These are phyloP conservation scores for Diorhabda sublineata DNA, from an alignment of 1,140 invertebrate species.

Conservation along the genomic window DNA sequence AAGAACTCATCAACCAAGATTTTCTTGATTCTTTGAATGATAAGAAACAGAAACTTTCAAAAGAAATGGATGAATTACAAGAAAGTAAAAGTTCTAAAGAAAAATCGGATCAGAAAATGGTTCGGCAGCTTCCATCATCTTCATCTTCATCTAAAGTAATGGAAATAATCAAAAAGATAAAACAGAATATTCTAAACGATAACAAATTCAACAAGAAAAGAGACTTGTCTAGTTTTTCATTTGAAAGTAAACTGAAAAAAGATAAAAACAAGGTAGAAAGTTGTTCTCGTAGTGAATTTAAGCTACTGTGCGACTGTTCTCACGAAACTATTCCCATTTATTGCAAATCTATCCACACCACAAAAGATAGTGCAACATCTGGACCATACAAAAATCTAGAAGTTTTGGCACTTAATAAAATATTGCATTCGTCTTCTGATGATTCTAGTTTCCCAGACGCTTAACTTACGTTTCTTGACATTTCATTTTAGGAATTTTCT, in stretches of 20 bases:
- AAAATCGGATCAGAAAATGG: neutral
- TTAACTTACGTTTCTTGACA: too few relatives aligned
- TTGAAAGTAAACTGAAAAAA: neutral
- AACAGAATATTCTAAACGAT: neutral
- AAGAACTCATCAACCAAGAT: constrained; percentile 3
- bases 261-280: neutral
- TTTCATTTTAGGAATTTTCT: too few relatives aligned
- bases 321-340: neutral
- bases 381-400: neutral
- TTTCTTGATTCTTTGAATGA: neutral
- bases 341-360: neutral
- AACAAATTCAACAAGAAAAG: neutral
- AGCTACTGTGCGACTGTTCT: constrained; percentile 1
- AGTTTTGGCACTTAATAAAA: neutral
- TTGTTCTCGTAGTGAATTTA: neutral
- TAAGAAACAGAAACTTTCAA: neutral
- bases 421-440: neutral
- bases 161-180: neutral
- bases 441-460: neutral
- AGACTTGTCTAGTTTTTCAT: neutral
- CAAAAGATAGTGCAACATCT: neutral
- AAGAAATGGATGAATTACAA: neutral
- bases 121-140: neutral
- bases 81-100: neutral
- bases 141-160: neutral